Base-by-base conservation (phyloP, 2,797 vertebrate species). In the Cryptoprocta ferox region DNA sequence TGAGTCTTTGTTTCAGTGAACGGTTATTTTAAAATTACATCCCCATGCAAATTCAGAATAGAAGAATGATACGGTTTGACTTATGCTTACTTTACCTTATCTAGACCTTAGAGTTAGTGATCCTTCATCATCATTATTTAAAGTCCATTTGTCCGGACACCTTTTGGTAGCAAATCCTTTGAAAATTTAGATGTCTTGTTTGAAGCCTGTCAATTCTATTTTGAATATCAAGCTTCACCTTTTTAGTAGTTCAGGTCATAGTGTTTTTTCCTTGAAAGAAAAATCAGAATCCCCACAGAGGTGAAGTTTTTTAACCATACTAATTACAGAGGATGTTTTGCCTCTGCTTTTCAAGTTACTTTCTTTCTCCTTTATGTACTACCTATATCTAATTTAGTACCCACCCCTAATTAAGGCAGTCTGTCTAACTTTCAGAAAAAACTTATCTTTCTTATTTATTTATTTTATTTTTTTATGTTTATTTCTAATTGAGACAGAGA, bases 141-240 rank as follows among this genome's bases (percentile, higher is more conserved):
- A 89, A 83, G 32, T 87, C 7, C 95, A 0, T 87, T 83, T 80
- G 5, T 39, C 21, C 4, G 78, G 12, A 89, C 6, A 37, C 35
- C 65, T 94, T 91, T 59, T 92, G 1, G 65, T 92, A 65, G 32
- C 80, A 61, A 48, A 63, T 48, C 18, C 16, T 91, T 81, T 78
- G 76, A 89, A 95, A 89, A 81, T 89, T 66, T 87, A 75, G 32
- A 13, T 83, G 56, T 6, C 26, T 75, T 95, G 26, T 89, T 82
- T 48, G n/a, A 90, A 94, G 63, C n/a, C 75, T 39, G 2, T 90
- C 5, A 48, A 5, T 95, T 87, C 39, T 39, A 15, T 86, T 91
- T 95, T 85, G 35, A 94, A 56, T 94, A 65, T 71, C 42, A 89
- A 28, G 7, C 65, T 86, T 95, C 93, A 68, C 56, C 48, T 76